Conservation (phyloP, 1,140 invertebrate genomes). For the Brachionus koreanus region DNA sequence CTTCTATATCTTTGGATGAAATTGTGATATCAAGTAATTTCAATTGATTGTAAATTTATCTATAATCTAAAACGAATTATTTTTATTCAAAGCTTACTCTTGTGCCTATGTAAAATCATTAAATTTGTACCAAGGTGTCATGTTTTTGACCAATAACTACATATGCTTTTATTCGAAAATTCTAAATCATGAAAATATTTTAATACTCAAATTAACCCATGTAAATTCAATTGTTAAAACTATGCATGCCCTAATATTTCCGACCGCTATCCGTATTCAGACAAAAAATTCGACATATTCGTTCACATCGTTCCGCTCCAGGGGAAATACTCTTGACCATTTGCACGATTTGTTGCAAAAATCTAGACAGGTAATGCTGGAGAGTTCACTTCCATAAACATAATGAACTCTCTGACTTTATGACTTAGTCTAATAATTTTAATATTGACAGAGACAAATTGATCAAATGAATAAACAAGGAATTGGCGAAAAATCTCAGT, state of each 20-base stretch:
- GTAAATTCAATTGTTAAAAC: slow-evolving; percentile 43
- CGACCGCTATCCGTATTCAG: slow-evolving; percentile 31
- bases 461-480: not conserved
- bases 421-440: not conserved
- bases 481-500: not conserved
- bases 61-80: not conserved
- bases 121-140: slow-evolving; percentile 39
- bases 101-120: slow-evolving; percentile 42
- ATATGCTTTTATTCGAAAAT: slow-evolving; percentile 44
- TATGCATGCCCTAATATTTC: slow-evolving; percentile 43
- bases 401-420: not conserved
- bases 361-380: not conserved
- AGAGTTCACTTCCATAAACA: not conserved
- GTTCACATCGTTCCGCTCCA: slow-evolving; percentile 35
- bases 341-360: slow-evolving; percentile 3
- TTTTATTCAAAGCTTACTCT: slow-evolving; percentile 4
- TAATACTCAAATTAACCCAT: slow-evolving; percentile 40
- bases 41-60: not conserved
- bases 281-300: slow-evolving; percentile 42
- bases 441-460: not conserved
- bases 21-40: not conserved
- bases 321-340: slow-evolving; percentile 28
- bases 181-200: slow-evolving; percentile 31
- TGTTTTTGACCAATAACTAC: slow-evolving; percentile 40
- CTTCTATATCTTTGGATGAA: slow-evolving; percentile 22